Evolutionary conservation across 2,113 vertebrate genomes (phyloP), one percentile per base, ranked within the genome.

Genomic region (Sardina pilchardus): DNA sequence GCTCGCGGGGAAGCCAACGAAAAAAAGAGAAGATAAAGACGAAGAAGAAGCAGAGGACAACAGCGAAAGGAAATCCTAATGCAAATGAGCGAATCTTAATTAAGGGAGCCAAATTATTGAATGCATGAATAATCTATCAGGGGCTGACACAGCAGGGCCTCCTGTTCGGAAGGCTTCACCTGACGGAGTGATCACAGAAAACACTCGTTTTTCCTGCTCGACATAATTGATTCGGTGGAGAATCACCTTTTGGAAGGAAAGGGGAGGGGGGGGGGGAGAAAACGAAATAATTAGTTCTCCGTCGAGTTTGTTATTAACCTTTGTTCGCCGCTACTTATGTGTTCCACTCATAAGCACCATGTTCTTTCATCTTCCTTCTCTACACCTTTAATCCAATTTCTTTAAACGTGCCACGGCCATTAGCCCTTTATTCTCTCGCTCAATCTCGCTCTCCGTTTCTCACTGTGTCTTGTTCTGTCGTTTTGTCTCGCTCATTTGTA

Each of bases 61-160:
- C 86, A 85, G 85, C 8, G 84, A 85, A 89, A 92, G 85, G 86
- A 90, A 90, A 87, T 86, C 87, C 82, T 84, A 94, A 94, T 93
- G 93, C 93, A 94, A 95, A 95, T 93, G 89, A 94, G 87, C n/a
- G 78, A 89, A 88, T 91, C 85, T 94, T 78, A 93, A 95, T 95
- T 95, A 93, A 92, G 87, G 89, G 88, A 88, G 84, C 87, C 85
- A 92, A 94, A 93, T 93, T 90, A 91, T 92, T 93, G 86, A 90
- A 90, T 89, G 89, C 92, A 92, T 93, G 93, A 94, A 93, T 94
- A 92, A 93, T 93, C 94, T 93, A 93, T 94, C 91, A 82, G 90
- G 91, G 88, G 84, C 85, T 87, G 90, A 93, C 93, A 93, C 91
- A 88, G 86, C 50, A 78, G 86, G 86, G 81, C 84, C 88, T 42